Base-by-base conservation (phyloP, 2,888 invertebrate species). In the Ctena decussata region DNA sequence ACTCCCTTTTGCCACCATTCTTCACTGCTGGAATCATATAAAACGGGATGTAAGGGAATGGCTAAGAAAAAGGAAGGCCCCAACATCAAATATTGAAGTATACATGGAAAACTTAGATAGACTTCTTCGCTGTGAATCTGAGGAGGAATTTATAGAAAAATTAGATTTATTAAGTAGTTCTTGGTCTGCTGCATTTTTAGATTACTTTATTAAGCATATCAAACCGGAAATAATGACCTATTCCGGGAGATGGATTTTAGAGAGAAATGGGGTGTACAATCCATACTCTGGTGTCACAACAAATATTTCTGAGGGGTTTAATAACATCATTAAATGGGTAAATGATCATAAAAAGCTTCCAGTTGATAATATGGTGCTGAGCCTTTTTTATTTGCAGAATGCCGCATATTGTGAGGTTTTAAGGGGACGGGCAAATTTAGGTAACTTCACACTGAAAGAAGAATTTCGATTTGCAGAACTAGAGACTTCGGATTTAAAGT, bases 281-380 rank as follows among this genome's bases (percentile, higher is more conserved):
- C 83, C 70, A 0, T 79, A 71, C 35, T 75, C 79, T n/a, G 79
- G 83, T 18, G 57, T 79, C 18, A 79, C 83, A 27, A 83, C 78
- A 27, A 83, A 83, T 44, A 79, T 83, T 35, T 35, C 57, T 41
- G 83, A 83, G 32, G 65, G 80, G 8, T 71, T 80, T 24, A 84
- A 84, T 49, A 65, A 72, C 11, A 70, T 73, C 3, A 77, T 73
- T 0, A 80, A 84, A 60, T 30, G 65, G 21, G 37, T 77, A 15
- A 69, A 30, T 24, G 53, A 72, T 8, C 76, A 80, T 73, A 76
- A 84, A 35, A 60, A 76, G 32, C 49, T 71, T 18, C 70, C 84
- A 0, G 27, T 74, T 0, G 84, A 84, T 37, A 53, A 65, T 53
- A 77, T 77, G 49, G 39, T 84, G 2, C 41, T 84, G 15, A 41